These are phyloP conservation scores for Ia io DNA, from an alignment of 2,113 vertebrate species.

Conservation along the genomic window DNA sequence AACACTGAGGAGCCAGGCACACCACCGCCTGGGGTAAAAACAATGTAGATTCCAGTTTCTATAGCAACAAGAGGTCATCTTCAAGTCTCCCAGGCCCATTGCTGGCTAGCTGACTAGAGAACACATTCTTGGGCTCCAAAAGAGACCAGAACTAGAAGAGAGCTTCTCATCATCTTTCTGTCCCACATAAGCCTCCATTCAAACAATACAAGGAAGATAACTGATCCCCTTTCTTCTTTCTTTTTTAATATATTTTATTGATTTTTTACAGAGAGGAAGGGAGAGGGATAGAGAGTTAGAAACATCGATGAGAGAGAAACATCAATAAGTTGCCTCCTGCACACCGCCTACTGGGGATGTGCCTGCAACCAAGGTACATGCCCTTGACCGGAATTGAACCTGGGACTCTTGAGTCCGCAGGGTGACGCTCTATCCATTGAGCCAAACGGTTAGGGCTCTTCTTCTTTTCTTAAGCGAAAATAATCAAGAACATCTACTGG, in stretches of 20 bases:
- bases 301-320: too few relatives aligned
- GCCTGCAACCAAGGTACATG: too few relatives aligned
- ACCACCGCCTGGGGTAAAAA: conserved; percentile 44
- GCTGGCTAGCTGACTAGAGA: conserved; percentile 30
- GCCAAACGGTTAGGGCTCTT: background rate
- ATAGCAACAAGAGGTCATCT: conserved; percentile 5
- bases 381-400: too few relatives aligned
- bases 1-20: conserved; percentile 40
- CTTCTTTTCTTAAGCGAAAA: background rate
- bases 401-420: too few relatives aligned
- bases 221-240: background rate
- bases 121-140: conserved; percentile 39
- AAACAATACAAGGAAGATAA: conserved; percentile 24
- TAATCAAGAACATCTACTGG: background rate
- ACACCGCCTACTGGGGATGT: too few relatives aligned
- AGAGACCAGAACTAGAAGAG: background rate
- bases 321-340: too few relatives aligned
- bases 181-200: background rate
- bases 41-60: conserved; percentile 34
- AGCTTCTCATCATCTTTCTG: conserved; percentile 7
- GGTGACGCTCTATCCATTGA: too few relatives aligned
- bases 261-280: too few relatives aligned
- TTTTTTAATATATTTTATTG: too few relatives aligned
- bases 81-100: conserved; percentile 11
- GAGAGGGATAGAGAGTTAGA: too few relatives aligned